Evolutionary conservation across 2,888 invertebrate genomes (phyloP).

Genomic region (Troides aeacus): DNA sequence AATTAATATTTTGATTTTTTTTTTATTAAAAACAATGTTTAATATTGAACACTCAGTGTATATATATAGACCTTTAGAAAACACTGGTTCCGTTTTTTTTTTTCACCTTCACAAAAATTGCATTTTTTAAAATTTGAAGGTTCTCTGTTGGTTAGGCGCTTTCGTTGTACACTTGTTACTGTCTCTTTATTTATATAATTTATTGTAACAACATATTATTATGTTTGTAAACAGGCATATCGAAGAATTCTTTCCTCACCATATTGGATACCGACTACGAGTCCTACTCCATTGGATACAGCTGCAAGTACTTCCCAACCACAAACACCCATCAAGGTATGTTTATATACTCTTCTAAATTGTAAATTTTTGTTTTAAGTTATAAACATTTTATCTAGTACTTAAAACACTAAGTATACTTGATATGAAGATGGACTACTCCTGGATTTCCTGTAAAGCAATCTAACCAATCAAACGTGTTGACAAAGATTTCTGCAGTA

Average conservation of each 20-base stretch:
- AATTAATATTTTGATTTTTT: no score
- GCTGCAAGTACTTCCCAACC: slow-evolving; percentile 72
- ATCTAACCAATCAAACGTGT: no score
- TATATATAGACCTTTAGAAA: background rate
- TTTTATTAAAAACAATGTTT: no score
- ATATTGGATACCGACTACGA: slow-evolving; percentile 41
- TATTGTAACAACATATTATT: background rate
- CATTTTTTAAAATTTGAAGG: slow-evolving; percentile 1
- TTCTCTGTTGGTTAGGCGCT: background rate
- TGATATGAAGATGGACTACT: no score
- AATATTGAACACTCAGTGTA: no score
- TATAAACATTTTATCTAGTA: no score
- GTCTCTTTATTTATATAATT: background rate
- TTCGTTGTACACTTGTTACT: background rate
- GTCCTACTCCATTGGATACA: slow-evolving; percentile 71
- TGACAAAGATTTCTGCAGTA: no score
- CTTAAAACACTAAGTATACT: no score
- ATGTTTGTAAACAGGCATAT: slow-evolving; percentile 34
- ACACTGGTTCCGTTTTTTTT: background rate
- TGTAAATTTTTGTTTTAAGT: no score
- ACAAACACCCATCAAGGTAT: slow-evolving; percentile 48
- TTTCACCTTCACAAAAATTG: background rate
- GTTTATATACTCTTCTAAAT: no score
- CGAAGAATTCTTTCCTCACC: slow-evolving; percentile 41
- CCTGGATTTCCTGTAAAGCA: no score